Evolutionary conservation across 2,797 vertebrate species (phyloP).

Genomic region (Schizopygopsis malacanthus): DNA sequence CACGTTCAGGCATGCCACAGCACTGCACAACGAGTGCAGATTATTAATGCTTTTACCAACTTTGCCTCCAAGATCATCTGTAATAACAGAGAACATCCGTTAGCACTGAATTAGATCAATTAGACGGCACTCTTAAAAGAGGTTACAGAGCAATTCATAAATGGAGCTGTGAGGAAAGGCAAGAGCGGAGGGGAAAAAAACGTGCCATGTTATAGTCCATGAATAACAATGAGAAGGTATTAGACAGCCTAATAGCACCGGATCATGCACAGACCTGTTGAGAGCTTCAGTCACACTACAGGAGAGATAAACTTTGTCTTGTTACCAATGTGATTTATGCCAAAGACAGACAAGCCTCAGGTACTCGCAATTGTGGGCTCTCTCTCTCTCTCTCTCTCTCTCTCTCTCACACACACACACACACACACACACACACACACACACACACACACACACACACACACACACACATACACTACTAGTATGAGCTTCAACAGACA

Average conservation of each 20-base stretch:
- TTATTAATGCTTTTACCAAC: slow-evolving; percentile 68
- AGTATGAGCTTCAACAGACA: slow-evolving; percentile 31
- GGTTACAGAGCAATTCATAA: slow-evolving; percentile 67
- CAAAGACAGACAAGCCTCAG: slow-evolving; percentile 46
- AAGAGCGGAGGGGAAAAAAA: slow-evolving; percentile 35
- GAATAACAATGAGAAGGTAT: slow-evolving; percentile 67
- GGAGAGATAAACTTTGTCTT: slow-evolving; percentile 60
- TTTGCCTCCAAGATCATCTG: slow-evolving; percentile 65
- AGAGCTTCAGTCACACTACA: slow-evolving; percentile 53
- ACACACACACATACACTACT: slow-evolving; percentile 9
- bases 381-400: too few relatives aligned
- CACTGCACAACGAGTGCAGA: slow-evolving; percentile 43
- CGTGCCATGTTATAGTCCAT: slow-evolving; percentile 59
- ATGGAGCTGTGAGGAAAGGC: slow-evolving; percentile 59
- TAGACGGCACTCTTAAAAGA: slow-evolving; percentile 65
- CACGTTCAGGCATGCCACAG: slow-evolving; percentile 36
- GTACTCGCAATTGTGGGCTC: slow-evolving; percentile 23
- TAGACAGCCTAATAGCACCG: slow-evolving; percentile 58
- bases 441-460: background rate
- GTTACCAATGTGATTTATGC: slow-evolving; percentile 52
- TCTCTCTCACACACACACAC: too few relatives aligned
- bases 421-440: background rate
- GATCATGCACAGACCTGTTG: slow-evolving; percentile 63
- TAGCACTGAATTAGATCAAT: slow-evolving; percentile 68
- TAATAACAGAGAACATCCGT: slow-evolving; percentile 68